Evolutionary conservation across 2,888 invertebrate species (phyloP).

Genomic region (Andrena marginata): DNA sequence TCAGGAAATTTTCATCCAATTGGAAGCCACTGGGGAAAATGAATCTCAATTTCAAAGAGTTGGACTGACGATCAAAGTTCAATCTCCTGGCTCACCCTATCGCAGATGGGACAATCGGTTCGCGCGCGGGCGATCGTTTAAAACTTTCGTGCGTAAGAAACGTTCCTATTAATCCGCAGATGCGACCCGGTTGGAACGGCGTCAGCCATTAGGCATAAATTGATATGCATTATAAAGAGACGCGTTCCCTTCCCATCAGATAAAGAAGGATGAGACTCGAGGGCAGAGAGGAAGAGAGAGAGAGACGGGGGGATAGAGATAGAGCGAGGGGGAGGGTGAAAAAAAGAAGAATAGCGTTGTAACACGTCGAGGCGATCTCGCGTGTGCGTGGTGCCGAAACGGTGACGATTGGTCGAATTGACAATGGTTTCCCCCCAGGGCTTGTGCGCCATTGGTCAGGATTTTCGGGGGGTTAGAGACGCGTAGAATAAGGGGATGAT

Average conservation of each 20-base stretch:
- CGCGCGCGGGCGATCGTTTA: constrained; percentile 40
- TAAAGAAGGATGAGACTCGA: constrained; percentile 40
- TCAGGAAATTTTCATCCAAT: no score
- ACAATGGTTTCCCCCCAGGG: constrained; percentile 82
- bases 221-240: constrained; percentile 81
- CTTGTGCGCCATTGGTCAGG: constrained; percentile 80
- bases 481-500: constrained; percentile 81
- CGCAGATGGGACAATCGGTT: background rate
- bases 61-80: background rate
- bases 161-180: constrained; percentile 71
- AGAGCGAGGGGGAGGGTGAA: background rate
- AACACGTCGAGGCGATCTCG: constrained; percentile 62
- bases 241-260: constrained; percentile 32
- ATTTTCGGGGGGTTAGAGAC: constrained; percentile 74
- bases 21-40: no score
- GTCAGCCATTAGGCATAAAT: constrained; percentile 80
- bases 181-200: constrained; percentile 61
- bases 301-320: background rate
- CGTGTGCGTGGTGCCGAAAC: constrained; percentile 69
- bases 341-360: constrained; percentile 61
- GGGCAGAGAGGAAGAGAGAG: constrained; percentile 1
- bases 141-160: constrained; percentile 22
- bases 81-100: background rate
- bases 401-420: constrained; percentile 79
- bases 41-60: background rate